phyloP scores from a whole-genome alignment of 2,113 vertebrate genomes.

The Crotalus viridis region DNA sequence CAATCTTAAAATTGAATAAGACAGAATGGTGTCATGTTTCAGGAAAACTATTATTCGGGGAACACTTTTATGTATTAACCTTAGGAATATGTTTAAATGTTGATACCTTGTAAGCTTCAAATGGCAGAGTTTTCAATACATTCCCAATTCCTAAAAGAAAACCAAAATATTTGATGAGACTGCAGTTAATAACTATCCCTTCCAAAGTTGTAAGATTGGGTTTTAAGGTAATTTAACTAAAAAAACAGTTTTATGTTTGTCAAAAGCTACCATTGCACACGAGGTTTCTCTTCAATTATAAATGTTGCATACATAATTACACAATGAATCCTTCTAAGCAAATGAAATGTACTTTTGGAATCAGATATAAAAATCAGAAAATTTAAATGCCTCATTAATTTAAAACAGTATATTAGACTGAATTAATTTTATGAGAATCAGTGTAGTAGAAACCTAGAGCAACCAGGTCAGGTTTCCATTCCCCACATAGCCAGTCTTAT shows the following conservation, averaged over 20 bases:
- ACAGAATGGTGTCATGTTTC: constrained; percentile 24
- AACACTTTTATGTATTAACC: constrained; percentile 39
- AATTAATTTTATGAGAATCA: neutral
- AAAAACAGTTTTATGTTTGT: constrained; percentile 10
- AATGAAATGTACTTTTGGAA: neutral
- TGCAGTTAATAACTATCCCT: constrained; percentile 29
- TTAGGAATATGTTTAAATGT: constrained; percentile 53
- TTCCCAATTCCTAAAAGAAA: constrained; percentile 29
- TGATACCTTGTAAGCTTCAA: constrained; percentile 43
- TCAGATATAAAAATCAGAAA: neutral
- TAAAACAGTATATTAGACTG: neutral
- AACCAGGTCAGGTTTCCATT: neutral
- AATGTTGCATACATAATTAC: constrained; percentile 5
- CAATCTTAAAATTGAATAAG: constrained; percentile 44
- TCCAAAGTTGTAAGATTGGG: constrained; percentile 17
- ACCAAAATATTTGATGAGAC: constrained; percentile 36
- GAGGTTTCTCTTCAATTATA: neutral
- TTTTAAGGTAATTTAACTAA: neutral
- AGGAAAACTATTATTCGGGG: constrained; percentile 27
- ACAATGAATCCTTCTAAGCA: neutral
- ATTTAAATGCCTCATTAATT: neutral
- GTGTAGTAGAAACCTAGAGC: neutral
- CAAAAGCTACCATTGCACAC: constrained; percentile 10
- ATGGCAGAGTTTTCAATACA: constrained; percentile 31
- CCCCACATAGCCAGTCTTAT: neutral